Conservation (phyloP, 2,888 invertebrate genomes). For the Xanthia togata region DNA sequence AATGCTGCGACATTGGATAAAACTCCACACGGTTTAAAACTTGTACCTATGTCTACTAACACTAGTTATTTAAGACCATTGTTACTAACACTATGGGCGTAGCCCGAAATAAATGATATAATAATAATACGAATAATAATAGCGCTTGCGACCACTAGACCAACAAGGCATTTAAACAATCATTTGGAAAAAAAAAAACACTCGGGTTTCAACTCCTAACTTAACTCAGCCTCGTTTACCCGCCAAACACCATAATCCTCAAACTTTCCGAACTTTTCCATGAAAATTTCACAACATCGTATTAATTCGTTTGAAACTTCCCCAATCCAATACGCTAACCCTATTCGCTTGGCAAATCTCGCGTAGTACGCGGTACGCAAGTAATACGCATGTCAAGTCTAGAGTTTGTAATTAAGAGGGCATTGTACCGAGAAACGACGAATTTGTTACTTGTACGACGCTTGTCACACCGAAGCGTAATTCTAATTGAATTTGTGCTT, state of each 20-base stretch:
- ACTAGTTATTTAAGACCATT: too few species aligned
- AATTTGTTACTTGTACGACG: conserved; percentile 63
- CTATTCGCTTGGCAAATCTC: conserved; percentile 61
- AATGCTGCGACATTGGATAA: too few species aligned
- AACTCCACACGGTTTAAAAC: too few species aligned
- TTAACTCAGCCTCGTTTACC: conserved; percentile 10
- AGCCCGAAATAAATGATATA: too few species aligned
- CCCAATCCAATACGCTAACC: conserved; percentile 55
- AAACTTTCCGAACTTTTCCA: conserved; percentile 9
- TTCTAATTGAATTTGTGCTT: conserved; percentile 42
- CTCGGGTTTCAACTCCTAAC: neutral
- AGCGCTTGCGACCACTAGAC: too few species aligned
- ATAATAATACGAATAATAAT: too few species aligned
- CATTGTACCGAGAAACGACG: conserved; percentile 69
- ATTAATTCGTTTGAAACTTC: conserved; percentile 59
- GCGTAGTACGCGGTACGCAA: conserved; percentile 61
- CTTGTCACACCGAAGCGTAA: conserved; percentile 68
- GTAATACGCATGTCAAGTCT: conserved; percentile 66
- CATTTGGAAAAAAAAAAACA: too few species aligned
- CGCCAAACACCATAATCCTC: conserved; percentile 23
- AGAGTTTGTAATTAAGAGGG: conserved; percentile 73
- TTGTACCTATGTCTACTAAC: too few species aligned
- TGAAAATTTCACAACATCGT: conserved; percentile 40
- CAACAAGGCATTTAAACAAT: too few species aligned
- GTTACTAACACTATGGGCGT: too few species aligned